Conservation (phyloP, 2,888 invertebrate species). For the Punctoribates punctum region DNA sequence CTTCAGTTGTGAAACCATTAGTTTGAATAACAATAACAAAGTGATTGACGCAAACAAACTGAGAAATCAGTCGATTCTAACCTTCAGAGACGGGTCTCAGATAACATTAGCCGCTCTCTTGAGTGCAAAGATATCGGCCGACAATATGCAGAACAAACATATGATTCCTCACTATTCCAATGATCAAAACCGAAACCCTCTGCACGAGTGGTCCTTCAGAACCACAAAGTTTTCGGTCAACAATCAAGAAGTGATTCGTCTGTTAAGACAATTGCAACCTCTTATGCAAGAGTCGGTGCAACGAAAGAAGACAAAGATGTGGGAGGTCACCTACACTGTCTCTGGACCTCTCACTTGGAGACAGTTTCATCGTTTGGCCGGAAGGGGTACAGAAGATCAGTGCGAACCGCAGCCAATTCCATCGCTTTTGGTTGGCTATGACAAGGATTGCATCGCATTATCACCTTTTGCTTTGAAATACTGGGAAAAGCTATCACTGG, state of each 20-base stretch:
- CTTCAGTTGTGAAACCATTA: slow-evolving; percentile 13
- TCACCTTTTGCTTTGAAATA: slow-evolving; percentile 90
- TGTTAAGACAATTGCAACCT: slow-evolving; percentile 86
- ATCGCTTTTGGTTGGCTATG: slow-evolving; percentile 85
- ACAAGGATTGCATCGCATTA: slow-evolving; percentile 88
- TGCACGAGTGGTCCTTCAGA: slow-evolving; percentile 80
- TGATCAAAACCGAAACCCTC: slow-evolving; percentile 15
- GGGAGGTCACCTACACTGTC: slow-evolving; percentile 87
- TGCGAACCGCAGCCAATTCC: slow-evolving; percentile 97
- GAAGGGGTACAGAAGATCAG: slow-evolving; percentile 84
- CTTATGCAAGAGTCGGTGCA: slow-evolving; percentile 84
- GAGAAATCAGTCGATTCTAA: slow-evolving; percentile 28
- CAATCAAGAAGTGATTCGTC: slow-evolving; percentile 81
- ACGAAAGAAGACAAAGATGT: slow-evolving; percentile 61
- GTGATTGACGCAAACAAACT: neutral
- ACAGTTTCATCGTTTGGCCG: slow-evolving; percentile 92
- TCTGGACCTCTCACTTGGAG: slow-evolving; percentile 97
- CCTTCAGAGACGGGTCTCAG: slow-evolving; percentile 30
- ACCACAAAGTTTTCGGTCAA: slow-evolving; percentile 72
- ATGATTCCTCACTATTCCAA: slow-evolving; percentile 3
- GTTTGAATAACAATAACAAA: neutral
- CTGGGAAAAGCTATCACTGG: slow-evolving; percentile 95
- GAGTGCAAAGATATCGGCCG: slow-evolving; percentile 2
- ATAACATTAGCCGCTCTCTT: slow-evolving; percentile 23
- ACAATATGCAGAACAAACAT: slow-evolving; percentile 17